Evolutionary conservation across 1,140 invertebrate species (phyloP), one percentile per base, ranked within the genome.

Genomic region (Cherax destructor): DNA sequence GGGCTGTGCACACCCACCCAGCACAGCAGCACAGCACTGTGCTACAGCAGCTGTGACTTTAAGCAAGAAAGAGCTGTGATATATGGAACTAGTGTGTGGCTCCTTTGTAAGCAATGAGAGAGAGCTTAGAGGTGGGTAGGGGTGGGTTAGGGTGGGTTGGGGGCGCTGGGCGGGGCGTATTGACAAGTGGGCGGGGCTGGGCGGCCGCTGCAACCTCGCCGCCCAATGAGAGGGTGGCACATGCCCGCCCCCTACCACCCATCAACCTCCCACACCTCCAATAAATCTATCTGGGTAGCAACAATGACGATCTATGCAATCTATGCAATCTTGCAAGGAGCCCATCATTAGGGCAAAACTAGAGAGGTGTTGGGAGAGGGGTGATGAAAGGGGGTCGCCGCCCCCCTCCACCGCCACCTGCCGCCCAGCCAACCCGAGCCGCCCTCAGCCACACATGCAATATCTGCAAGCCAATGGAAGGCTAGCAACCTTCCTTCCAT

Each of bases 151-250:
- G 30, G 30, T 41, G 30, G 30, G 30, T 69, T 69, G 65, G 59
- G 74, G 56, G 24, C 65, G 30, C 77, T 80, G 78, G 86, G 86
- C 78, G 79, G 78, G 79, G 59, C 61, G 61, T 69, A 80, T 80
- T 81, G 86, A 74, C 78, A 83, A 88, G 86, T 65, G 79, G 86
- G 86, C 78, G 86, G 86, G 79, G 47, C 78, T 56, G 47, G 30
- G 47, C 72, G n/a, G n/a, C 74, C 16, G 78, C 49, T 49, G 47
- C 78, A 21, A 41, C 30, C 30, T 41, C 30, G 30, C 30, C 30
- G 30, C 30, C 30, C 30, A 41, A 65, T 47, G n/a, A 72, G 65
- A 18, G 47, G 21, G 24, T 13, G n/a, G 83, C 65, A 85, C 65
- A 41, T 41, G 30, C 30, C 30, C 30, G 11, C 30, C 47, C 41